phyloP scores from a whole-genome alignment of 2,888 invertebrate genomes.

The Philonicus albiceps region DNA sequence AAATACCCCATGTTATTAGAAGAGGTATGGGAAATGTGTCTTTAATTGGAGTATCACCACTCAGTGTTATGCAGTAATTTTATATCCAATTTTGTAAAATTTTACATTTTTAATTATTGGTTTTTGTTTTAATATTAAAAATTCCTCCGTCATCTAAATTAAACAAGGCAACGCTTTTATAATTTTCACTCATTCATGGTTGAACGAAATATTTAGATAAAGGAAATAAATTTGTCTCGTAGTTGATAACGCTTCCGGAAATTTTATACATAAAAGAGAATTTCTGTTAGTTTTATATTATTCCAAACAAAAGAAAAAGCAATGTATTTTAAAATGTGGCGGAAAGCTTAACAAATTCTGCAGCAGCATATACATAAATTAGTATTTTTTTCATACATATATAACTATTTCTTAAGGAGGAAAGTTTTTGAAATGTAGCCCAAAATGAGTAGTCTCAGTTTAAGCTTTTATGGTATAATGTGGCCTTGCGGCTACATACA shows the following conservation, averaged over 20 bases:
- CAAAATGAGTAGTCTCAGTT: background rate
- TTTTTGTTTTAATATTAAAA: no score
- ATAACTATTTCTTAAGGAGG: background rate
- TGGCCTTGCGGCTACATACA: background rate
- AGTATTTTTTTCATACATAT: background rate
- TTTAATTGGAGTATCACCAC: conserved; percentile 56
- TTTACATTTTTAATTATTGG: no score
- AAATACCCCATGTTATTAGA: conserved; percentile 85
- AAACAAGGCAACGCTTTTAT: background rate
- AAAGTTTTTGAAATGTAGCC: background rate
- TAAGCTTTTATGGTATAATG: background rate
- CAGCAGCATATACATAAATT: background rate
- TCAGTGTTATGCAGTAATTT: conserved; percentile 55
- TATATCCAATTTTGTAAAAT: no score
- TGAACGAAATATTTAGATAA: background rate
- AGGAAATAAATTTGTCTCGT: background rate
- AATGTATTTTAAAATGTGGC: background rate
- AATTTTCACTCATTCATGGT: no score
- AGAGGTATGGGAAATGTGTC: conserved; percentile 69
- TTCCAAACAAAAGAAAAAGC: background rate
- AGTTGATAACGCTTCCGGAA: background rate
- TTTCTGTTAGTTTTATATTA: background rate
- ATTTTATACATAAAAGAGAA: background rate
- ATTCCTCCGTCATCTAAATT: no score
- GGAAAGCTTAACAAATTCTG: background rate